Conservation (phyloP, 92 coral and sea anemone species). For the Nematostella vectensis region DNA sequence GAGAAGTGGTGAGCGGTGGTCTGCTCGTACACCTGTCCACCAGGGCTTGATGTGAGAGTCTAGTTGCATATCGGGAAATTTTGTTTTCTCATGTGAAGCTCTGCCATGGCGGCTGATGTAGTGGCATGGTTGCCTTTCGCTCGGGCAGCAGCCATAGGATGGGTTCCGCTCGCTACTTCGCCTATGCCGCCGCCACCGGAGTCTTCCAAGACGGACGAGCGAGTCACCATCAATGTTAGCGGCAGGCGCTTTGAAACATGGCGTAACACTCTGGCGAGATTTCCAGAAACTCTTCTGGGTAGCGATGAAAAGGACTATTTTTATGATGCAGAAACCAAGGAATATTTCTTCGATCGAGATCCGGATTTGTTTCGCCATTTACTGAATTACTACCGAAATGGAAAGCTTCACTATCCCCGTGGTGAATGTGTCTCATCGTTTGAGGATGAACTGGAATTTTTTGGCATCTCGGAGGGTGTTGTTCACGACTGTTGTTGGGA, state of each 20-base stretch:
- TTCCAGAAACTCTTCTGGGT: constrained; percentile 96
- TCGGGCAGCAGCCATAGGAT: constrained; percentile 99
- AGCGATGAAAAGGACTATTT: constrained; percentile 97
- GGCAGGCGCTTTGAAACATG: constrained; percentile 99
- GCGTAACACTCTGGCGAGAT: constrained; percentile 95
- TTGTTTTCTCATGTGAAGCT: constrained; percentile 19
- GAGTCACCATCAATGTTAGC: constrained; percentile 94
- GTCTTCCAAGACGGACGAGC: constrained; percentile 78
- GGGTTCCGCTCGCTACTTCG: constrained; percentile 96
- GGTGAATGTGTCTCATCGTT: constrained; percentile 87
- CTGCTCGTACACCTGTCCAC: constrained; percentile 41
- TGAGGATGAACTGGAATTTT: constrained; percentile 92
- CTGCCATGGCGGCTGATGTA: constrained; percentile 96
- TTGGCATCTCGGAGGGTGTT: constrained; percentile 95
- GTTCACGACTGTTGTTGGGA: constrained; percentile 99
- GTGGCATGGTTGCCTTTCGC: constrained; percentile 99
- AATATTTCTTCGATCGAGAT: constrained; percentile 93
- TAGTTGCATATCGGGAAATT: constrained; percentile 16
- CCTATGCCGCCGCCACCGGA: constrained; percentile 99
- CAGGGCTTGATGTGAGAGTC: constrained; percentile 29
- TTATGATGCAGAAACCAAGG: constrained; percentile 92
- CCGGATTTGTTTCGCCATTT: constrained; percentile 95
- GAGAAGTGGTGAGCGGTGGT: constrained; percentile 19
- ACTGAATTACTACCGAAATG: constrained; percentile 93
- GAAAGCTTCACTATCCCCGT: constrained; percentile 92